Percentiles rank a stretch among this genome's conserved stretches.
Conservation (phyloP, 2,113 vertebrate genomes). For the Tapirus terrestris region DNA sequence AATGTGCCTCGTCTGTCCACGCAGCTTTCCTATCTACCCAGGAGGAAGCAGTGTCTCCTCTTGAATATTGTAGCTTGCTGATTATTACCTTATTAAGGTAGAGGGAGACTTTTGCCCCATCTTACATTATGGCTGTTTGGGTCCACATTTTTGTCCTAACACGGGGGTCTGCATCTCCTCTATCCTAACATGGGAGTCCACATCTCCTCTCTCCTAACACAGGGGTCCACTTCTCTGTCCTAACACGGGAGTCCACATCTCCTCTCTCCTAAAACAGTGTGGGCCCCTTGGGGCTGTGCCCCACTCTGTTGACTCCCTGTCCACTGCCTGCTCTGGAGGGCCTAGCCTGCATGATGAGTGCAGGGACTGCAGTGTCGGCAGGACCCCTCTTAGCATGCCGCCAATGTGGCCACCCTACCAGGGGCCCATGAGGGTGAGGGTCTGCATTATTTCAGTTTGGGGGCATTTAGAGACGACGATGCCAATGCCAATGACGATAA, state of each 20-base stretch:
- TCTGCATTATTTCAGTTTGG: background rate
- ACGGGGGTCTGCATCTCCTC: background rate
- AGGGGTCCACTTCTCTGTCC: background rate
- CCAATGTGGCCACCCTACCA: background rate
- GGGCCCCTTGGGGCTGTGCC: background rate
- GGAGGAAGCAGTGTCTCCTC: background rate
- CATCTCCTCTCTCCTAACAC: background rate
- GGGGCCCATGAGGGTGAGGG: accelerated
- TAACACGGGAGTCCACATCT: no score
- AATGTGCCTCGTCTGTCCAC: accelerated
- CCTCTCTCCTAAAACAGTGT: background rate
- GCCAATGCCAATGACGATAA: background rate
- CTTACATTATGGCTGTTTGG: background rate
- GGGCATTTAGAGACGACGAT: background rate
- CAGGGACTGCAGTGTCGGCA: background rate
- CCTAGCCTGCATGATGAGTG: no score
- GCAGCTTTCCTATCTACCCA: background rate
- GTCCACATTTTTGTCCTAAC: background rate
- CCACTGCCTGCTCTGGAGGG: background rate
- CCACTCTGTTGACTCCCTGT: background rate
- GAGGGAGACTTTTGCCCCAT: background rate
- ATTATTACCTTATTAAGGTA: background rate
- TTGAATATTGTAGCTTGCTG: background rate
- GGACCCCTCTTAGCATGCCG: background rate
- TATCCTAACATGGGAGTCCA: background rate